A percentile compares a stretch with the other conserved stretches of the same genome.
Evolutionary conservation across 2,113 vertebrate genomes (phyloP).

Genomic region (Lepus europaeus): DNA sequence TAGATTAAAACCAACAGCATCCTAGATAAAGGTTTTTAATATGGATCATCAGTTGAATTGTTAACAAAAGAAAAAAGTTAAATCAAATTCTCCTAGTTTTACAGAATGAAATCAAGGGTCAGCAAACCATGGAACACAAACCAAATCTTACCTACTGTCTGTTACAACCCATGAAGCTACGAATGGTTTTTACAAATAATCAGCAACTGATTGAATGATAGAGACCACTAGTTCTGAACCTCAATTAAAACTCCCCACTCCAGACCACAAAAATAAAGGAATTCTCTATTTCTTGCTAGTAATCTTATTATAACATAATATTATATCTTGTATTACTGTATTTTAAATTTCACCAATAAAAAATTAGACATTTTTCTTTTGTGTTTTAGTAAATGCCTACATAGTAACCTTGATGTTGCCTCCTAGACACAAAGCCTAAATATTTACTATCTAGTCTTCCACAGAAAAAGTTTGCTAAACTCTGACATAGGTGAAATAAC

Average conservation of each 20-base stretch:
- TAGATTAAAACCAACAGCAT: slow-evolving; percentile 46
- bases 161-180: not conserved
- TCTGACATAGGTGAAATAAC: slow-evolving; percentile 23
- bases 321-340: not conserved
- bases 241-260: not conserved
- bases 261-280: not conserved
- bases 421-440: slow-evolving; percentile 39
- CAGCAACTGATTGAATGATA: not conserved
- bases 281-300: slow-evolving; percentile 4
- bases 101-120: not conserved
- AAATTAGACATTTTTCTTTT: not conserved
- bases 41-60: no score
- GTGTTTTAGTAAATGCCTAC: slow-evolving; percentile 7
- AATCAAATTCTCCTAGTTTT: slow-evolving; percentile 12
- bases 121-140: not conserved
- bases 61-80: not conserved
- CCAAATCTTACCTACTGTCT: not conserved
- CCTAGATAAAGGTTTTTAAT: not conserved
- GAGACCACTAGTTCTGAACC: slow-evolving; percentile 55
- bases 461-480: slow-evolving; percentile 32
- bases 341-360: slow-evolving; percentile 43
- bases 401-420: slow-evolving; percentile 35
- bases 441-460: slow-evolving; percentile 43
- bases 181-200: slow-evolving; percentile 53
- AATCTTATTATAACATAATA: slow-evolving; percentile 37